These are phyloP conservation scores for Xiphias gladius DNA, from an alignment of 2,113 vertebrate species.

Conservation along the genomic window DNA sequence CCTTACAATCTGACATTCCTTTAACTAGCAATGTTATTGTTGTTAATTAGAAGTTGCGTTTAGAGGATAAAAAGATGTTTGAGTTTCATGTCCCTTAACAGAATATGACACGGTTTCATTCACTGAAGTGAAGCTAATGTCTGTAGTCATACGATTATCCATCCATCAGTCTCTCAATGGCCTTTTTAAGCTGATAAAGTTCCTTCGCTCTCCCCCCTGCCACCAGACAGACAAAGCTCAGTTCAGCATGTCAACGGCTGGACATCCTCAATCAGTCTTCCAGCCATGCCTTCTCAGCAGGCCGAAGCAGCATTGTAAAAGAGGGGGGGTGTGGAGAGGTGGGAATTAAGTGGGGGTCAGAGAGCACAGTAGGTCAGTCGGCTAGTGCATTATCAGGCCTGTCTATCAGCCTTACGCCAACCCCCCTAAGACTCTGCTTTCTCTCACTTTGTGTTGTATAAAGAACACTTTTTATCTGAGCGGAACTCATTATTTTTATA, in stretches of 20 bases:
- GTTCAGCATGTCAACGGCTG: conserved; percentile 57
- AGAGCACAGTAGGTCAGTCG: conserved; percentile 67
- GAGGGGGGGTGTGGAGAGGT: conserved; percentile 66
- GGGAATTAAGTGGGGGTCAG: conserved; percentile 72
- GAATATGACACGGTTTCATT: conserved; percentile 25
- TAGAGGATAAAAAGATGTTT: conserved; percentile 19
- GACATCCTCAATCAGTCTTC: conserved; percentile 59
- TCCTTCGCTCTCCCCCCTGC: conserved; percentile 4
- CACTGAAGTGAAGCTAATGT: conserved; percentile 27
- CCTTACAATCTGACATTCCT: conserved; percentile 4
- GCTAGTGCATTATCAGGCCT: conserved; percentile 64
- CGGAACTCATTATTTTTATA: not conserved
- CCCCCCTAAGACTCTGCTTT: conserved; percentile 54
- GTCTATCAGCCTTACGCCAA: conserved; percentile 60
- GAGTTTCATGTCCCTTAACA: conserved; percentile 5
- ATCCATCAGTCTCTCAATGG: conserved; percentile 45
- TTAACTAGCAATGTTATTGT: not conserved
- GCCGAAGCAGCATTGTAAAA: conserved; percentile 53
- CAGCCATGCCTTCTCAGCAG: conserved; percentile 58
- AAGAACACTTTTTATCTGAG: conserved; percentile 42
- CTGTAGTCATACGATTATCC: conserved; percentile 17
- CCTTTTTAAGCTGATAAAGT: conserved; percentile 25
- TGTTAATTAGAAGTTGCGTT: conserved; percentile 17
- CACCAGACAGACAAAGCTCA: conserved; percentile 55
- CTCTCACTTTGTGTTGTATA: conserved; percentile 42